These are phyloP conservation scores for Euplagia quadripunctaria DNA, from an alignment of 2,888 invertebrate genomes.

Conservation along the genomic window DNA sequence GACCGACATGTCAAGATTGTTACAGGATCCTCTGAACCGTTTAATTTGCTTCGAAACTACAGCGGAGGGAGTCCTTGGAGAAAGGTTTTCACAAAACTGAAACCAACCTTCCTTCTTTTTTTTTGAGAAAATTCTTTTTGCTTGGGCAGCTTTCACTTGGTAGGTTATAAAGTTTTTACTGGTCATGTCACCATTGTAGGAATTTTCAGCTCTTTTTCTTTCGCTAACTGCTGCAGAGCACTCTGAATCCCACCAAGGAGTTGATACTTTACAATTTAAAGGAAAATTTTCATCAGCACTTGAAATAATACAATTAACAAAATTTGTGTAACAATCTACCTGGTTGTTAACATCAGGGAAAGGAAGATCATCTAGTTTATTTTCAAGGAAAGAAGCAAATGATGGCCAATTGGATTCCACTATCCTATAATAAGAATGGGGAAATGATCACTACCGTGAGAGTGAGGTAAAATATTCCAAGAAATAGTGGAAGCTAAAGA, in stretches of 20 bases:
- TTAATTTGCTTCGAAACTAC: constrained; percentile 2
- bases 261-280: neutral
- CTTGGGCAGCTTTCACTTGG: neutral
- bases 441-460: too few species aligned
- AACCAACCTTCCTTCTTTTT: neutral
- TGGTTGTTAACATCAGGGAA: too few species aligned
- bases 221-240: neutral
- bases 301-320: neutral
- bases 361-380: too few species aligned
- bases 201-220: neutral
- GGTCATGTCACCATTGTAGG: neutral
- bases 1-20: neutral
- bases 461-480: too few species aligned
- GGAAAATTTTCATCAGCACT: neutral
- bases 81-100: neutral
- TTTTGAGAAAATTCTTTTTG: neutral
- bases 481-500: too few species aligned
- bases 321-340: neutral
- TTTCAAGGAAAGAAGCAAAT: too few species aligned
- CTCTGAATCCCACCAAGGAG: neutral
- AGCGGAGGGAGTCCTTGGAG: neutral
- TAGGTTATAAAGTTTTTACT: neutral
- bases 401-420: too few species aligned
- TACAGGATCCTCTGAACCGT: neutral
- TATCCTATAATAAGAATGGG: too few species aligned